Conservation (phyloP, 2,888 invertebrate genomes). For the Agrochola lychnidis region DNA sequence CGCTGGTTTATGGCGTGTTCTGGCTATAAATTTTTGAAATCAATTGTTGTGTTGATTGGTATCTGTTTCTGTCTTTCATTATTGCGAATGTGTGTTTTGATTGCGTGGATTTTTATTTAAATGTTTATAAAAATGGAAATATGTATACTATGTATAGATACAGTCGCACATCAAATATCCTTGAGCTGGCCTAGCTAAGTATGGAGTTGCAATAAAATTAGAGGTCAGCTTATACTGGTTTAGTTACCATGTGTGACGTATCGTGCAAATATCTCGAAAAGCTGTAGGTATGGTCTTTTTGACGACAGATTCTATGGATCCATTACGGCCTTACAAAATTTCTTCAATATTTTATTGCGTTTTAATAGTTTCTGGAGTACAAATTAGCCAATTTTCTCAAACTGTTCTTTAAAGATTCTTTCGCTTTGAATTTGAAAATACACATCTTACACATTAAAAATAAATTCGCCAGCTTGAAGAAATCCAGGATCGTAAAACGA, state of each 20-base stretch:
- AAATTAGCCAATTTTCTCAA: not conserved
- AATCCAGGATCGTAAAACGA: slow-evolving; percentile 6
- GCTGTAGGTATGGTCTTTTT: not conserved
- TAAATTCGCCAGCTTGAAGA: not conserved
- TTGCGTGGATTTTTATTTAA: not conserved
- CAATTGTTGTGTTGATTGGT: slow-evolving; percentile 46
- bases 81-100: slow-evolving; percentile 14
- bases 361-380: not conserved
- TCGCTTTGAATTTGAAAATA: not conserved
- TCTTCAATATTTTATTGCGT: not conserved
- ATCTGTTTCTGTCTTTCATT: slow-evolving; percentile 27
- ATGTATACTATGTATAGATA: not conserved
- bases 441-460: not conserved
- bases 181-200: not conserved
- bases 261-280: not conserved
- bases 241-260: not conserved
- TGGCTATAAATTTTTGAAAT: slow-evolving; percentile 48
- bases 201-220: not conserved
- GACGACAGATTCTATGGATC: not conserved
- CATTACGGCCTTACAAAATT: not conserved
- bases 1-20: slow-evolving; percentile 39
- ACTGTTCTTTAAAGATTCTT: not conserved
- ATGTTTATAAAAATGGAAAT: not conserved
- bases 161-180: not conserved
- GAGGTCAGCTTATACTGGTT: not conserved